Conservation (phyloP, 1,140 invertebrate genomes). For the Zaprionus vittiger region DNA sequence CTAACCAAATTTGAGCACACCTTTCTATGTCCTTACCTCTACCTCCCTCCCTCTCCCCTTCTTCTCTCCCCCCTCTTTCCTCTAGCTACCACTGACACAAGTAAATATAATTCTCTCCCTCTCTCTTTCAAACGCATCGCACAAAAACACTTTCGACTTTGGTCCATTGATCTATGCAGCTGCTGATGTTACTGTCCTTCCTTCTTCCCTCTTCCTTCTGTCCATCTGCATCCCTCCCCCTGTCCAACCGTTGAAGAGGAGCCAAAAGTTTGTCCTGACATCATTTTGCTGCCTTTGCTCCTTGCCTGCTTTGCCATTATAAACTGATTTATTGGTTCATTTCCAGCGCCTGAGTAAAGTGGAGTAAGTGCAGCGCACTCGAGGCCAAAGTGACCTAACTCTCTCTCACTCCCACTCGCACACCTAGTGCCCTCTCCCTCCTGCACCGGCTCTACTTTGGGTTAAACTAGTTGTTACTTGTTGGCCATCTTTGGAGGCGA, state of each 20-base stretch:
- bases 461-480: slow-evolving; percentile 12
- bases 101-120: slow-evolving; percentile 54
- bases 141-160: slow-evolving; percentile 63
- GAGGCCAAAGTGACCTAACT: slow-evolving; percentile 1
- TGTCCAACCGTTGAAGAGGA: slow-evolving; percentile 15
- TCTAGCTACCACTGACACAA: slow-evolving; percentile 41
- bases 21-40: neutral
- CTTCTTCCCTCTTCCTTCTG: neutral
- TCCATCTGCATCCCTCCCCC: neutral
- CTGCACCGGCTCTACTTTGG: neutral
- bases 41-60: neutral
- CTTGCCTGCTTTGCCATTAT: slow-evolving; percentile 64
- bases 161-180: slow-evolving; percentile 58
- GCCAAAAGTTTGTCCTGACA: slow-evolving; percentile 70
- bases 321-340: slow-evolving; percentile 82
- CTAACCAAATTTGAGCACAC: slow-evolving; percentile 2
- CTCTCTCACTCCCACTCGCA: neutral
- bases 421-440: neutral
- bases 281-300: slow-evolving; percentile 42
- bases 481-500: slow-evolving; percentile 6
- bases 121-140: slow-evolving; percentile 9
- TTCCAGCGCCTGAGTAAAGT: slow-evolving; percentile 50
- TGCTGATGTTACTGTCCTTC: slow-evolving; percentile 13
- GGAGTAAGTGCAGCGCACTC: slow-evolving; percentile 31
- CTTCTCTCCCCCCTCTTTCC: neutral